Evolutionary conservation across 2,888 invertebrate species (phyloP), one percentile per base, ranked within the genome.

Genomic region (Patella pellucida): DNA sequence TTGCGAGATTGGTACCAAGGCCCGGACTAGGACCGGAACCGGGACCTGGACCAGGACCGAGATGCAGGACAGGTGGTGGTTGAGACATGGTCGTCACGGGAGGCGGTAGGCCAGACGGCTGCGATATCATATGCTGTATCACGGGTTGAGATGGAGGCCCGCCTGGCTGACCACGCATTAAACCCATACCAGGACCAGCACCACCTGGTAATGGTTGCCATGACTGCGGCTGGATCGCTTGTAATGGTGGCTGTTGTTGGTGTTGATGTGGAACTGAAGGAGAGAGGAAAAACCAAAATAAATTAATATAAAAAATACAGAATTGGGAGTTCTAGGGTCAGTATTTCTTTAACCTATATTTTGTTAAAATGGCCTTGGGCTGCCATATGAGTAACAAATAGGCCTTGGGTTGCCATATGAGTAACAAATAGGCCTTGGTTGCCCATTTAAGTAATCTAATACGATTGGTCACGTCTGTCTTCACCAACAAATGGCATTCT

Each of bases 11-110:
- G n/a, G 69, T 31, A 27, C 69, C 69, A 2, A n/a, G 69, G 4
- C 69, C 69, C 1, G 52, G 71, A 2, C 52, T 15, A 11, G 19
- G 41, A 4, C 19, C 23, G 23, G 31, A 14, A 27, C 56, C 31
- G 3, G 19, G 41, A 4, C 19, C 23, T 23, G 31, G 16, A 27
- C 56, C 31, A 11, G 72, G 92, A 81, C 94, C 93, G 89, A 94
- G 94, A 91, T 96, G 96, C 91, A 97, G 96, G 54, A 81, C 78
- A 19, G 84, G 75, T 19, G 84, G 77, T 69, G 81, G 82, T 74
- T 79, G 83, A 68, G 70, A 41, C 41, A 41, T 9, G 41, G 41
- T 41, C 9, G 76, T 70, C 71, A 79, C 27, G 76, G 81, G 62
- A 68, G 79, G 62, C 74, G 79, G 72, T 83, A 85, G 69, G 88